A percentile compares a stretch with the other conserved stretches of the same genome.
Evolutionary conservation across 2,888 invertebrate species (phyloP).

Genomic region (Epirrita christyi): DNA sequence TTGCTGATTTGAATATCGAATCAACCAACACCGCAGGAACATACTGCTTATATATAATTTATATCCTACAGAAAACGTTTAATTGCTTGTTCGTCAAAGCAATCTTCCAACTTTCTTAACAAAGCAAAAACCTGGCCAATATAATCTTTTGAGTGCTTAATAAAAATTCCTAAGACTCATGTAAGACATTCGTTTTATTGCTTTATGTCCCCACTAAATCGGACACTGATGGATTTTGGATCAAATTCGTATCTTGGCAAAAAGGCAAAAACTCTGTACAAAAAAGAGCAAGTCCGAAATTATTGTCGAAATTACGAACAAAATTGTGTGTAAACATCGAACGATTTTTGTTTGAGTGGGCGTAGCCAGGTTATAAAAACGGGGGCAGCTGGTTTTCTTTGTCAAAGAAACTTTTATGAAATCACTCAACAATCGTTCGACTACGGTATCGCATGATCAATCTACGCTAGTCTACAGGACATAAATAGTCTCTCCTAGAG

Average conservation of each 20-base stretch:
- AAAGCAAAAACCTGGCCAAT: slow-evolving; percentile 23
- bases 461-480: no score
- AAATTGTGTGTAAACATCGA: slow-evolving; percentile 44
- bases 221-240: slow-evolving; percentile 31
- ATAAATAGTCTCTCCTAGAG: no score
- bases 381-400: slow-evolving; percentile 19
- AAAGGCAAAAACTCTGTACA: slow-evolving; percentile 19
- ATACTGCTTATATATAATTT: no score
- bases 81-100: slow-evolving; percentile 1
- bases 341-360: slow-evolving; percentile 42
- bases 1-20: no score
- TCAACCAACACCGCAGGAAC: no score
- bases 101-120: neutral
- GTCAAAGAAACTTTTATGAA: no score
- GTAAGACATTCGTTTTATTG: slow-evolving; percentile 26
- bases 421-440: no score
- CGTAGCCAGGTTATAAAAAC: slow-evolving; percentile 5
- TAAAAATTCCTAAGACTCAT: slow-evolving; percentile 27
- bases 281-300: slow-evolving; percentile 31
- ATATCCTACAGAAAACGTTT: neutral
- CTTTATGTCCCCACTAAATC: slow-evolving; percentile 30
- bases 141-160: slow-evolving; percentile 22
- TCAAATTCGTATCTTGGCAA: slow-evolving; percentile 21
- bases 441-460: no score
- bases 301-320: slow-evolving; percentile 30